Evolutionary conservation across 37 sponge, comb jelly and placozoan species (phyloP).

Genomic region (Eunapius fragilis): DNA sequence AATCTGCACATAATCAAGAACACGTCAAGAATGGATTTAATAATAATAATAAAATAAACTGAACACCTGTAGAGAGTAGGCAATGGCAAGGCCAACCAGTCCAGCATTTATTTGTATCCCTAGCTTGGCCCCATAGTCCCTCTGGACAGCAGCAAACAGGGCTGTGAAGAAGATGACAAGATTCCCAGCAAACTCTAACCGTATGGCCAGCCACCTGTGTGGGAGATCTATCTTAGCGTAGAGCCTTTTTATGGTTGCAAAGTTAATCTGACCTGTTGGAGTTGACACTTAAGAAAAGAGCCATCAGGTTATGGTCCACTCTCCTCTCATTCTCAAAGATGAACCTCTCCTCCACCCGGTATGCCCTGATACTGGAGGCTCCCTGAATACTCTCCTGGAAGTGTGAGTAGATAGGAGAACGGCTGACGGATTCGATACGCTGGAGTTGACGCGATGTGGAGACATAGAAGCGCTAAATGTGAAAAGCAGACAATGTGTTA

Average conservation of each 20-base stretch:
- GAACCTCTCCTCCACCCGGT: constrained; percentile 75
- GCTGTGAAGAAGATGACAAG: constrained; percentile 89
- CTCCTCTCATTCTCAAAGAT: constrained; percentile 76
- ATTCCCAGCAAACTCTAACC: constrained; percentile 95
- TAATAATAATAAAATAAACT: not conserved
- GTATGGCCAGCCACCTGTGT: constrained; percentile 90
- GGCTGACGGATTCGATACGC: constrained; percentile 90
- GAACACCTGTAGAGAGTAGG: constrained; percentile 84
- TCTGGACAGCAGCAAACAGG: constrained; percentile 86
- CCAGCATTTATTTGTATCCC: constrained; percentile 56
- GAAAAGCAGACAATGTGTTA: not conserved
- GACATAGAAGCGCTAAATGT: constrained; percentile 84
- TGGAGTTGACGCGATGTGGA: constrained; percentile 96
- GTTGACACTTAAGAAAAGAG: constrained; percentile 90
- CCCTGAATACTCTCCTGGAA: constrained; percentile 96
- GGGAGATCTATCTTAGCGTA: no score
- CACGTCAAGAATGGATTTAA: not conserved
- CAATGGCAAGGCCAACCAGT: constrained; percentile 88
- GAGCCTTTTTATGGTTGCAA: no score
- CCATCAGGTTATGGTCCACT: constrained; percentile 93
- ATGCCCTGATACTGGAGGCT: constrained; percentile 90
- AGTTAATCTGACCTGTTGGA: constrained; percentile 88
- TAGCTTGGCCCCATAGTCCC: constrained; percentile 30
- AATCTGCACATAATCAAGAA: constrained; percentile 43
- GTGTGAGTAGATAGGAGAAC: constrained; percentile 98